Conservation (phyloP, 2,797 vertebrate genomes). For the Enteromius unitaeniatus region DNA sequence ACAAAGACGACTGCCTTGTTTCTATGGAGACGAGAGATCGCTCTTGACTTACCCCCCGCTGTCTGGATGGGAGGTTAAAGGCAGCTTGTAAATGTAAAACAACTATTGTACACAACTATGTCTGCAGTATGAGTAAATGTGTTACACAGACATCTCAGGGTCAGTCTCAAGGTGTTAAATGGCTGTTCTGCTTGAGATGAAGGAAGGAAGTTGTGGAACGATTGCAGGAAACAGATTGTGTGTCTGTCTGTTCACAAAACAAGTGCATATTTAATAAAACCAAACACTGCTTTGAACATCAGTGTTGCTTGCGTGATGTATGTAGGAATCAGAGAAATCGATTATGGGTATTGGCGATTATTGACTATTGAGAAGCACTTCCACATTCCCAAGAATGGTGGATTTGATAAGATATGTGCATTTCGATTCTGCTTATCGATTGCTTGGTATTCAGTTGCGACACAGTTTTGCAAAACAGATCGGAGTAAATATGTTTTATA, state of each 20-base stretch:
- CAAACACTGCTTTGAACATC: background rate
- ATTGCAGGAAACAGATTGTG: background rate
- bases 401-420: background rate
- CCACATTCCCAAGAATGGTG: background rate
- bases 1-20: conserved; percentile 74
- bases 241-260: background rate
- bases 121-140: background rate
- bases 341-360: background rate
- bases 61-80: conserved; percentile 25
- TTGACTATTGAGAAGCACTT: background rate
- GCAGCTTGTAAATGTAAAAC: conserved; percentile 10
- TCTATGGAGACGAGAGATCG: conserved; percentile 76
- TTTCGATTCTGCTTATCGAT: background rate
- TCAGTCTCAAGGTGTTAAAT: background rate
- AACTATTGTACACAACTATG: conserved; percentile 6
- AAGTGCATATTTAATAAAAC: background rate
- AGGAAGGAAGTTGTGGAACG: background rate
- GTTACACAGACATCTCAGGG: background rate
- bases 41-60: conserved; percentile 60
- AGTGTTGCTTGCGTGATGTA: background rate
- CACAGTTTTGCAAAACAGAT: background rate
- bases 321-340: background rate
- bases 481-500: background rate
- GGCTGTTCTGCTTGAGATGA: background rate
- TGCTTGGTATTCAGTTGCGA: background rate